Evolutionary conservation across 2,888 invertebrate species (phyloP).

Genomic region (Synanthedon vespiformis): DNA sequence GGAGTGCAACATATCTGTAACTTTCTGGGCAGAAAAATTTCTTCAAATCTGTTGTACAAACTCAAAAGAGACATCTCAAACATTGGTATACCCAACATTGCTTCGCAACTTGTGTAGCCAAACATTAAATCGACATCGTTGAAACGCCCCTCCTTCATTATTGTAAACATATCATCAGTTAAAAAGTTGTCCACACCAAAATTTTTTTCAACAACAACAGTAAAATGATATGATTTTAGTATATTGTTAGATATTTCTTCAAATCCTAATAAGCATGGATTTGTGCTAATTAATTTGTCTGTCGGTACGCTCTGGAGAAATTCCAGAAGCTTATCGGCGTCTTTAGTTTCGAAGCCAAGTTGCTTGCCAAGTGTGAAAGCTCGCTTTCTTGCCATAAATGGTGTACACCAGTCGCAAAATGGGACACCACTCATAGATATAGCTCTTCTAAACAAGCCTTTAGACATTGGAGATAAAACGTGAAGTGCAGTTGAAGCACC

Average conservation of each 20-base stretch:
- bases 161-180: slow-evolving; percentile 11
- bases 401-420: slow-evolving; percentile 17
- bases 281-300: slow-evolving; percentile 13
- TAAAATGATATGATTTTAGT: slow-evolving; percentile 12
- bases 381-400: slow-evolving; percentile 15
- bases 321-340: slow-evolving; percentile 17
- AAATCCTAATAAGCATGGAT: slow-evolving; percentile 6
- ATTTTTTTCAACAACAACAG: slow-evolving; percentile 21
- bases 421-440: slow-evolving; percentile 36
- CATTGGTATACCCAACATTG: slow-evolving; percentile 17
- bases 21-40: slow-evolving; percentile 17
- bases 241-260: slow-evolving; percentile 6
- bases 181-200: slow-evolving; percentile 18
- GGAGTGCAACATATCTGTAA: slow-evolving; percentile 6
- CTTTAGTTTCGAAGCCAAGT: slow-evolving; percentile 17
- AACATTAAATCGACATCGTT: slow-evolving; percentile 71
- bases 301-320: slow-evolving; percentile 19
- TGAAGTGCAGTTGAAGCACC: slow-evolving; percentile 24
- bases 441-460: slow-evolving; percentile 32
- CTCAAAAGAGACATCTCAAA: slow-evolving; percentile 5
- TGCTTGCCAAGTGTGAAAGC: slow-evolving; percentile 19
- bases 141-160: slow-evolving; percentile 36
- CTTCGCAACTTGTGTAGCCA: slow-evolving; percentile 76
- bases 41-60: slow-evolving; percentile 12
- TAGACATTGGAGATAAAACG: slow-evolving; percentile 34